Percentiles rank a stretch among this genome's conserved stretches.
Conservation (phyloP, 2,113 vertebrate genomes). For the Hucho hucho region DNA sequence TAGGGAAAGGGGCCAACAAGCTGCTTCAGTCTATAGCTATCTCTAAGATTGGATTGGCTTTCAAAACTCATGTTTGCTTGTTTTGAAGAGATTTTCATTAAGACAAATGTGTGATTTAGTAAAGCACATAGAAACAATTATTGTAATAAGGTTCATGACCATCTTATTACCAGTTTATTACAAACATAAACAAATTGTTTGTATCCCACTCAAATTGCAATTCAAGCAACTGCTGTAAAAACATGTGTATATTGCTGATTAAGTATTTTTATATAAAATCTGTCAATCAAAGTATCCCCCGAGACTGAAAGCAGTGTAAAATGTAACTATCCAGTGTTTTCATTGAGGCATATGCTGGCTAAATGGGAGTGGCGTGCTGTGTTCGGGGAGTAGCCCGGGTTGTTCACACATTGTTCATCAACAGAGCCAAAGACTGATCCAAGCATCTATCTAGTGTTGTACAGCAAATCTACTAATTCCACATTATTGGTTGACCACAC, state of each 20-base stretch:
- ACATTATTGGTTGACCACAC: conserved; percentile 40
- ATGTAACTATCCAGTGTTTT: background rate
- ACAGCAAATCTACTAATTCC: conserved; percentile 39
- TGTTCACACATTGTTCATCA: conserved; percentile 71
- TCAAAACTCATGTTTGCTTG: too few species aligned
- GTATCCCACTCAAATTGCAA: background rate
- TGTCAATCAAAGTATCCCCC: background rate
- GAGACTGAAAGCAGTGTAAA: background rate
- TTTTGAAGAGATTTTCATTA: too few species aligned
- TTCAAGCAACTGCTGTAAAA: background rate
- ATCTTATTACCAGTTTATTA: background rate
- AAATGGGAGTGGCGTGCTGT: conserved; percentile 62
- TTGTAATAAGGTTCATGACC: too few species aligned
- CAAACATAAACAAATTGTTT: background rate
- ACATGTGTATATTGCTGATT: background rate
- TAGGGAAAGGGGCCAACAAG: too few species aligned
- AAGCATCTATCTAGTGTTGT: conserved; percentile 21
- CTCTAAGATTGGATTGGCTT: too few species aligned
- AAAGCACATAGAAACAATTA: too few species aligned
- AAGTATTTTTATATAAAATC: background rate
- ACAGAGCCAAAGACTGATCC: conserved; percentile 70
- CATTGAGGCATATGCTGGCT: conserved; percentile 14
- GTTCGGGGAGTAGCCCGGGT: conserved; percentile 64
- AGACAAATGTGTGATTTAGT: too few species aligned
- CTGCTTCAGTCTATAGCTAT: too few species aligned